Conservation (phyloP, 2,888 invertebrate genomes). For the Lycophotia porphyrea region DNA sequence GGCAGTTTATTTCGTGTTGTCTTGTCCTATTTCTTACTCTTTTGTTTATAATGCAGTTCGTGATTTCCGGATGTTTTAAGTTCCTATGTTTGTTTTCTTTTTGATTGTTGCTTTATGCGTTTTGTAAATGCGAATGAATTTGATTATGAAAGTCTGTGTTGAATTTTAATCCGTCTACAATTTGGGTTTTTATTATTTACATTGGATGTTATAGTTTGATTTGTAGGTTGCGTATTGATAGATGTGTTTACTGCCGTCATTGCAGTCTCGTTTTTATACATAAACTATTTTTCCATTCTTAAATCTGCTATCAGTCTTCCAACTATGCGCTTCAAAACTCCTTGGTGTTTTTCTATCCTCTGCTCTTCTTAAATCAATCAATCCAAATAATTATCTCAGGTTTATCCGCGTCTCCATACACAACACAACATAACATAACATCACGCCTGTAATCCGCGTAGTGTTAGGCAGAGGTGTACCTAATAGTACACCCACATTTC, state of each 20-base stretch:
- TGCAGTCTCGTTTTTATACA: neutral
- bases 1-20: conserved; percentile 63
- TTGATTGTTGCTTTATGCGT: conserved; percentile 37
- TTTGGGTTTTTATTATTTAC: conserved; percentile 3
- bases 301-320: neutral
- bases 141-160: conserved; percentile 22
- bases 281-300: neutral
- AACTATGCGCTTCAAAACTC: neutral
- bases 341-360: neutral
- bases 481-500: too few species aligned
- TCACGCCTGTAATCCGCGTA: too few species aligned
- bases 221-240: conserved; percentile 4
- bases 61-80: conserved; percentile 52
- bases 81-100: conserved; percentile 45
- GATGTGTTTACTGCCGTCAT: neutral
- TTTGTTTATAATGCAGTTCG: conserved; percentile 62
- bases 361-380: neutral
- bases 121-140: conserved; percentile 8
- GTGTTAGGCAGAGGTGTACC: too few species aligned
- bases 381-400: neutral
- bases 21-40: conserved; percentile 66
- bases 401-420: neutral
- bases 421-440: too few species aligned
- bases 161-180: neutral
- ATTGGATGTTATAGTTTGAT: neutral